Evolutionary conservation across 2,797 vertebrate species (phyloP), one percentile per base, ranked within the genome.

Genomic region (Hyperoplus immaculatus): DNA sequence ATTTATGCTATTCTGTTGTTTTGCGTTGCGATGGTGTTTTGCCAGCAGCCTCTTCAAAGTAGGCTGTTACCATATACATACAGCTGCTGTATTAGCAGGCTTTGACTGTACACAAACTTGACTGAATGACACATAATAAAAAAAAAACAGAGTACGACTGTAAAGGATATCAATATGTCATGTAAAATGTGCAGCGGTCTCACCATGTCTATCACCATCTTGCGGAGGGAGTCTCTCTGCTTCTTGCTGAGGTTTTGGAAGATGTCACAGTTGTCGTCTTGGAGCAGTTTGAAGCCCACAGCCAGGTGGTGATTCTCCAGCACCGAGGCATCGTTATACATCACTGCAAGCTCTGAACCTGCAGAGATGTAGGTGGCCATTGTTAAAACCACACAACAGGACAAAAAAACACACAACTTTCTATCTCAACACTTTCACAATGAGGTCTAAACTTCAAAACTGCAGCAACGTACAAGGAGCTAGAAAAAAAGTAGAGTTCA

Each of bases 141-240:
- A 47, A 0, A 11, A 9, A 18, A 16, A 29, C 41, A 39, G 45
- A 69, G n/a, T 21, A 0, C 0, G 8, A 4, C 11, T 42, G 18
- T 42, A 67, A 39, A 18, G 3, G 7, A 53, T 14, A 6, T 15
- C 39, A 18, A 21, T 8, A 12, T 7, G 14, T 49, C 0, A 0
- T 38, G 43, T 45, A 59, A 38, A 38, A 78, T 18, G 18, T 16
- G 62, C 14, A 49, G 57, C 15, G 0, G 50, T 61, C 95, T 93
- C 81, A 97, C 97, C 97, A 98, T 98, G 89, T 99, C 97, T 0
- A 98, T 98, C 83, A 94, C 96, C 97, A 98, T 97, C 90, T 97
- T 97, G 50, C 97, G 95, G n/a, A 98, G 94, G 0, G 93, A 96
- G 77, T 97, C 97, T 63, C 91, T 89, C 90, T 97, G 96, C 82